phyloP scores from a whole-genome alignment of 2,113 vertebrate species.

The Trinectes maculatus region DNA sequence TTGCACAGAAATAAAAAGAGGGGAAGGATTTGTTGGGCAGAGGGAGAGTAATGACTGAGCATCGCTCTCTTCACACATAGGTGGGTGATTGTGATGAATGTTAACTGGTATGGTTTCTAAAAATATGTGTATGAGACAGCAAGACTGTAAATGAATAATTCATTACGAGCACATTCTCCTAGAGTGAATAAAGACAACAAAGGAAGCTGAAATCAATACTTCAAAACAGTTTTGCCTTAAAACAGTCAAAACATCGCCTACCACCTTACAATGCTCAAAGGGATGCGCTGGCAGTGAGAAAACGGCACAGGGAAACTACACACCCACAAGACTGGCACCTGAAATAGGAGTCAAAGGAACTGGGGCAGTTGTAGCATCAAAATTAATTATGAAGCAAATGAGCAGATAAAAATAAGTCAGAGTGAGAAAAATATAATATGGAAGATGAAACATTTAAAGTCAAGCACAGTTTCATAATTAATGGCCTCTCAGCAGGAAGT shows the following conservation, averaged over 20 bases:
- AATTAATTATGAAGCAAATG: constrained; percentile 51
- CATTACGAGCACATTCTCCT: constrained; percentile 43
- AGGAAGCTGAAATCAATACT: constrained; percentile 61
- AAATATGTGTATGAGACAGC: constrained; percentile 52
- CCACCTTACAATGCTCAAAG: constrained; percentile 31
- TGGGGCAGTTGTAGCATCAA: constrained; percentile 45
- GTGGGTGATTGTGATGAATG: constrained; percentile 43
- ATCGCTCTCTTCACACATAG: constrained; percentile 27
- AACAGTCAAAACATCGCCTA: constrained; percentile 37
- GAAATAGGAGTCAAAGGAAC: constrained; percentile 54
- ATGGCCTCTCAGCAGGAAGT: constrained; percentile 56
- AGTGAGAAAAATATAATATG: background rate
- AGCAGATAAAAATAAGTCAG: constrained; percentile 23
- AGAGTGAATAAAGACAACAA: constrained; percentile 55
- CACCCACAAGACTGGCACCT: constrained; percentile 38
- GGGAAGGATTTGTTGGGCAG: constrained; percentile 29
- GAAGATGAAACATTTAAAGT: constrained; percentile 38
- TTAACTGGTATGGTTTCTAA: constrained; percentile 46
- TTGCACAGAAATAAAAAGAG: constrained; percentile 48
- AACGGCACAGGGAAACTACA: constrained; percentile 26
- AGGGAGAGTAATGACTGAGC: constrained; percentile 49
- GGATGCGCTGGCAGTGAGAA: background rate
- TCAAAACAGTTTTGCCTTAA: constrained; percentile 54
- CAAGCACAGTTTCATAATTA: constrained; percentile 57
- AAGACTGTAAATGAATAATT: constrained; percentile 63